These are phyloP conservation scores for Apaloderma vittatum DNA, from an alignment of 2,113 vertebrate genomes.

Conservation along the genomic window DNA sequence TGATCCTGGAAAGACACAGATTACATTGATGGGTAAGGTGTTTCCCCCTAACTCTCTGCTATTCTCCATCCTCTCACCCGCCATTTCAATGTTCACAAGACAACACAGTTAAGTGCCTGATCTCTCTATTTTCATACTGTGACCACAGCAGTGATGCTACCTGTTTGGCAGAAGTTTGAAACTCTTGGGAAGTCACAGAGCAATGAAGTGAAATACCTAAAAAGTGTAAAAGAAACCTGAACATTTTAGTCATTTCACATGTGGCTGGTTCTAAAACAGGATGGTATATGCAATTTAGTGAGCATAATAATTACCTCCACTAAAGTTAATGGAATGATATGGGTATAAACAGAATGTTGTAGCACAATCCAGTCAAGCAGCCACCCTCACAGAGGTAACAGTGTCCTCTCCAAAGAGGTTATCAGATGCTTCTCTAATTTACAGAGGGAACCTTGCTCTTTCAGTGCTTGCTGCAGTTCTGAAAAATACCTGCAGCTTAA, in stretches of 20 bases:
- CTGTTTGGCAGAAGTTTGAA: background rate
- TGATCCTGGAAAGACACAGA: background rate
- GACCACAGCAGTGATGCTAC: background rate
- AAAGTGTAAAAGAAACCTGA: background rate
- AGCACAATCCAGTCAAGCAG: background rate
- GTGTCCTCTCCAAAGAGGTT: background rate
- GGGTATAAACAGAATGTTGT: background rate
- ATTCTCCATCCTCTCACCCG: accelerated
- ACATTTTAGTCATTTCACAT: slow-evolving; percentile 2
- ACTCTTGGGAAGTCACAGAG: background rate
- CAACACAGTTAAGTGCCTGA: background rate
- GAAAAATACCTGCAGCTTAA: background rate
- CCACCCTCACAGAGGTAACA: background rate
- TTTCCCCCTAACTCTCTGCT: background rate
- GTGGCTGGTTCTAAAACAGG: background rate
- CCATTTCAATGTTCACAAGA: background rate
- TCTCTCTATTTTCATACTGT: background rate
- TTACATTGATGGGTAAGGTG: background rate
- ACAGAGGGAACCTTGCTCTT: background rate
- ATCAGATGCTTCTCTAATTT: background rate
- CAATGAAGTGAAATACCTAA: background rate
- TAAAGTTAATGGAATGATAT: background rate
- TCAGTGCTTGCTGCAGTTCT: background rate
- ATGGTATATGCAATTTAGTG: background rate
- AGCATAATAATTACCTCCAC: background rate